phyloP scores from a whole-genome alignment of 2,113 vertebrate genomes.

The Ictidomys tridecemlineatus region DNA sequence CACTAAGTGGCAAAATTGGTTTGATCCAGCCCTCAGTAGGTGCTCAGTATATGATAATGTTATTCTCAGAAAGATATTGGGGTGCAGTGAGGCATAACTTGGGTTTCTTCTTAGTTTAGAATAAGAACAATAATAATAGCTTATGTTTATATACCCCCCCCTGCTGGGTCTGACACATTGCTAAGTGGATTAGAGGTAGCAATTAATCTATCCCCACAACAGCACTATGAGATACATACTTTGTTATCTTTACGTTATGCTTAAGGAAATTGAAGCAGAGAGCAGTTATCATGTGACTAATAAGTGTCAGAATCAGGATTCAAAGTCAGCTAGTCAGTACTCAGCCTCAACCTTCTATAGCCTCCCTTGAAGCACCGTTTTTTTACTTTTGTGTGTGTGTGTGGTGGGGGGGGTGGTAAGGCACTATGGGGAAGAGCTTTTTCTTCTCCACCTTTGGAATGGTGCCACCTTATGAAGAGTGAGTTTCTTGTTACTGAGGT shows the following conservation, averaged over 20 bases:
- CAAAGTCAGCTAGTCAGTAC: neutral
- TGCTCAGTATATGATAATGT: neutral
- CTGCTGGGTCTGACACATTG: slow-evolving; percentile 19
- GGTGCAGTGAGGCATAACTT: neutral
- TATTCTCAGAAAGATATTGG: neutral
- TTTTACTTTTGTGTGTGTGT: neutral
- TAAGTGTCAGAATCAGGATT: neutral
- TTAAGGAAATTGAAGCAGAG: neutral
- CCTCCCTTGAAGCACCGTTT: neutral
- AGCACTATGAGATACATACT: neutral
- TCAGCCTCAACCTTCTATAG: neutral
- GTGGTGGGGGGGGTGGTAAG: neutral
- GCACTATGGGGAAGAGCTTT: neutral
- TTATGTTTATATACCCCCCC: slow-evolving; percentile 12
- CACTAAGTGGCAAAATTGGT: slow-evolving; percentile 12
- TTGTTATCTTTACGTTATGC: neutral
- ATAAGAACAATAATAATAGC: neutral
- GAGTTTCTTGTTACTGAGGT: neutral
- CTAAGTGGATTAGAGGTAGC: slow-evolving; percentile 44
- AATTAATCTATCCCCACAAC: neutral
- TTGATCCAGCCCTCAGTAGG: neutral
- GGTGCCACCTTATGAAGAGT: neutral
- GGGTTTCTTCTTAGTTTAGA: neutral
- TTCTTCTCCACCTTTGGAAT: neutral
- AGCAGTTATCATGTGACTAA: neutral